Base-by-base conservation (phyloP, 1,140 invertebrate genomes). In the Popillia japonica region DNA sequence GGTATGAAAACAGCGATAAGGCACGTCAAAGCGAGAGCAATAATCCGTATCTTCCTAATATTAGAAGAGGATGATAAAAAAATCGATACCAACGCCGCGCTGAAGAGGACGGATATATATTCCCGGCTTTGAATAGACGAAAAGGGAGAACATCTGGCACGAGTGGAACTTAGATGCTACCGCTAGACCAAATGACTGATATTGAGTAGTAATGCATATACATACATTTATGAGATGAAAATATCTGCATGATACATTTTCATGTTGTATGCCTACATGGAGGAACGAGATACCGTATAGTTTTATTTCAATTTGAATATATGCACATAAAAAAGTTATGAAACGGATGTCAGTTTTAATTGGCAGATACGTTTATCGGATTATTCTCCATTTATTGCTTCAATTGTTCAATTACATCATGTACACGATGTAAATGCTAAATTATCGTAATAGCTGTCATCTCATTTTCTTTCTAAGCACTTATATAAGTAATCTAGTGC, bases 141-240 rank as follows among this genome's bases (percentile, higher is more conserved):
- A 78, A 68, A 80, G 9, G 34, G 77, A 72, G 22, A 59, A 68
- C 8, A 77, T 27, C 78, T 80, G 79, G 61, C 73, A 76, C 75
- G 79, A 80, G 75, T 44, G 20, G 61, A 80, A 76, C 77, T 80
- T 76, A 78, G 79, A 78, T 64, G 74, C 79, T 80, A 80, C 79
- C 77, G 79, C 77, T 64, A 72, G 59, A 73, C 79, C 79, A 80
- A 80, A 80, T 80, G 79, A 80, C 79, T 80, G 79, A 78, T 80
- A 80, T 80, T 80, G 79, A 80, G 78, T 77, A 80, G 77, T 78
- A 80, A 80, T 80, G 79, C 79, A 80, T 80, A 80, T 80, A 80
- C 79, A 80, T 80, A 80, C 79, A 80, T 80, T 80, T 78, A 80
- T 80, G 76, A 80, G 79, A 80, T 80, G 77, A 78, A 80, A 78